These are phyloP conservation scores for Rutpela maculata DNA, from an alignment of 2,888 invertebrate genomes.

Conservation along the genomic window DNA sequence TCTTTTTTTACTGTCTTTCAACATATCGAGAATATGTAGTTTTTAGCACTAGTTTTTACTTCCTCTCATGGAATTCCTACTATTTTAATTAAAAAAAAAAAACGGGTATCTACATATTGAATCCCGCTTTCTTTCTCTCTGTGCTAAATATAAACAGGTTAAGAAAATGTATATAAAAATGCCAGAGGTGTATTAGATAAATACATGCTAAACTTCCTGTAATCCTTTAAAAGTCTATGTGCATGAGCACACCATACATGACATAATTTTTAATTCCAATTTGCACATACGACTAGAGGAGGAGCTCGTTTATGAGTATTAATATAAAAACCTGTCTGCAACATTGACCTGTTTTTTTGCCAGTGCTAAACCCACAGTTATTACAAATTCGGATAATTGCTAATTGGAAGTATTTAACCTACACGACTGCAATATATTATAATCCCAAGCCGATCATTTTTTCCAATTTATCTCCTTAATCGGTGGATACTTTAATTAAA, in stretches of 20 bases:
- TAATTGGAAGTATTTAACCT: conserved; percentile 48
- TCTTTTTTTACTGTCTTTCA: too few relatives aligned
- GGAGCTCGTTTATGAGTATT: conserved; percentile 14
- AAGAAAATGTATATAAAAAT: not conserved
- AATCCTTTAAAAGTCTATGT: not conserved
- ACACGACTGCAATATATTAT: conserved; percentile 25
- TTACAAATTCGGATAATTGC: conserved; percentile 57
- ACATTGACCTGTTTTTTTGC: conserved; percentile 58
- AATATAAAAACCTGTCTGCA: conserved; percentile 45
- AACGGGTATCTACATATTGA: too few relatives aligned
- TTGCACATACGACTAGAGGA: not conserved
- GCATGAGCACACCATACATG: not conserved
- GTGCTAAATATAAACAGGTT: not conserved
- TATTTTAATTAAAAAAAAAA: too few relatives aligned
- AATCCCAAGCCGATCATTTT: conserved; percentile 31
- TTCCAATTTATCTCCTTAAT: not conserved
- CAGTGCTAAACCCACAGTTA: conserved; percentile 50
- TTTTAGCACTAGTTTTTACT: too few relatives aligned
- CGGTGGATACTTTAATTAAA: conserved; percentile 2
- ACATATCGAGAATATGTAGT: too few relatives aligned
- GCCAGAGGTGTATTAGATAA: not conserved
- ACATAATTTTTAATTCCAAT: not conserved
- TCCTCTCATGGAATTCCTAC: too few relatives aligned
- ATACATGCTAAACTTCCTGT: not conserved
- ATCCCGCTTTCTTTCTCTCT: too few relatives aligned